Percentiles rank a stretch among this genome's conserved stretches.
Conservation (phyloP, 2,888 invertebrate genomes). For the Diarsia dahlii region DNA sequence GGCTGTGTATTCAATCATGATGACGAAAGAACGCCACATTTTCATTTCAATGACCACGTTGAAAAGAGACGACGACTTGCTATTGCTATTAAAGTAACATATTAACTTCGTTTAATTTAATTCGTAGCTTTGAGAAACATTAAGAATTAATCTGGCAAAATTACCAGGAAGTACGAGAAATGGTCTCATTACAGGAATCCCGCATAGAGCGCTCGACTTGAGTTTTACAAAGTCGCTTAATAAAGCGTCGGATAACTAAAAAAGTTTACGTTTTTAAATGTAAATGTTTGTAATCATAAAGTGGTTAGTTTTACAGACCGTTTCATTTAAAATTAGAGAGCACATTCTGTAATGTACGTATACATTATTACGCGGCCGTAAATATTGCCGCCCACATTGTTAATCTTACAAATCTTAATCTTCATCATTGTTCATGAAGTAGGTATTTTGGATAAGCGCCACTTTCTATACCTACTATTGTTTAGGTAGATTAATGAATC, state of each 20-base stretch:
- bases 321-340: constrained; percentile 25
- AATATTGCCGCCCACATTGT: constrained; percentile 23
- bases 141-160: constrained; percentile 59
- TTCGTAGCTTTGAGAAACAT: constrained; percentile 54
- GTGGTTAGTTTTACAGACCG: constrained; percentile 11
- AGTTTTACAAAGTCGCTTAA: constrained; percentile 48
- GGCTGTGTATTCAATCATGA: constrained; percentile 20
- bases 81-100: constrained; percentile 51
- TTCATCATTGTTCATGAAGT: constrained; percentile 22
- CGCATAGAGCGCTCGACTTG: constrained; percentile 45
- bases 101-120: constrained; percentile 59
- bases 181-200: constrained; percentile 51
- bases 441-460: constrained; percentile 45
- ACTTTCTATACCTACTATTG: constrained; percentile 5
- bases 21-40: constrained; percentile 18
- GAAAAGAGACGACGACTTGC: constrained; percentile 34
- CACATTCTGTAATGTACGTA: constrained; percentile 16
- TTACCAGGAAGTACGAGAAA: constrained; percentile 55
- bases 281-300: constrained; percentile 25
- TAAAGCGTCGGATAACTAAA: constrained; percentile 41
- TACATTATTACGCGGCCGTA: constrained; percentile 13
- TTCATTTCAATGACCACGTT: constrained; percentile 37
- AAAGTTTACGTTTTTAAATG: constrained; percentile 21
- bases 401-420: constrained; percentile 26
- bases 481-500: constrained; percentile 43